Evolutionary conservation across 2,888 invertebrate species (phyloP).

Genomic region (Trichopria drosophilae): DNA sequence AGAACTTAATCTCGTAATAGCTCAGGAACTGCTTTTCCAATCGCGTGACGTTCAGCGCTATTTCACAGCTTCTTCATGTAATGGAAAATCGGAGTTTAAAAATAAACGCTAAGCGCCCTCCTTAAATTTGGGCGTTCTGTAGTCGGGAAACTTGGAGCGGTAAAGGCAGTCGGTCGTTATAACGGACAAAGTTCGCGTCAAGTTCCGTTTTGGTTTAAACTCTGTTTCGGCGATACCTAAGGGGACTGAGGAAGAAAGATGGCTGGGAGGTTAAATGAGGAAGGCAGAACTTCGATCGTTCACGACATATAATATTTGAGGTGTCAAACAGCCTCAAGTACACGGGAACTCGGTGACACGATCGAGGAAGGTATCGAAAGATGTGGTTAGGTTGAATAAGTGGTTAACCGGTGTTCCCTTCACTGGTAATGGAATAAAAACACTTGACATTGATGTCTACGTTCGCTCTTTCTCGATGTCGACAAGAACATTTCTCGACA

Average conservation of each 20-base stretch:
- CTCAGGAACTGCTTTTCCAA: no score
- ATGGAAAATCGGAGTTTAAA: no score
- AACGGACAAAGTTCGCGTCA: no score
- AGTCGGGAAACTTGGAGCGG: no score
- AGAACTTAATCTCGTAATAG: no score
- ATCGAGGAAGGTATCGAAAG: slow-evolving; percentile 4
- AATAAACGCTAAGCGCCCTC: no score
- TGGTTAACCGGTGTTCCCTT: slow-evolving; percentile 46
- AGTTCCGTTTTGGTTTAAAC: slow-evolving; percentile 16
- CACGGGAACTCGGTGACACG: slow-evolving; percentile 19
- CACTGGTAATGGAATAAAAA: slow-evolving; percentile 56
- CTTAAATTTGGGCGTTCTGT: no score
- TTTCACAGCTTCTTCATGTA: no score
- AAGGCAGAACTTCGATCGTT: slow-evolving; percentile 24
- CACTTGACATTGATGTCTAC: slow-evolving; percentile 51
- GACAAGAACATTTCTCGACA: no score
- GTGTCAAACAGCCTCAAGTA: slow-evolving; percentile 39
- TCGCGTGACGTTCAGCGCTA: no score
- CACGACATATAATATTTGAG: slow-evolving; percentile 51
- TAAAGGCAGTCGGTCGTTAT: no score
- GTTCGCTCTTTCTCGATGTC: no score
- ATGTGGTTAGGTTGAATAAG: slow-evolving; percentile 46
- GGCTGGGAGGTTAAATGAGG: slow-evolving; percentile 26
- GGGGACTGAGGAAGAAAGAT: slow-evolving; percentile 7
- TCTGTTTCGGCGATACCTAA: slow-evolving; percentile 14